phyloP scores from a whole-genome alignment of 2,888 invertebrate species.

The Cheilosia vernalis region DNA sequence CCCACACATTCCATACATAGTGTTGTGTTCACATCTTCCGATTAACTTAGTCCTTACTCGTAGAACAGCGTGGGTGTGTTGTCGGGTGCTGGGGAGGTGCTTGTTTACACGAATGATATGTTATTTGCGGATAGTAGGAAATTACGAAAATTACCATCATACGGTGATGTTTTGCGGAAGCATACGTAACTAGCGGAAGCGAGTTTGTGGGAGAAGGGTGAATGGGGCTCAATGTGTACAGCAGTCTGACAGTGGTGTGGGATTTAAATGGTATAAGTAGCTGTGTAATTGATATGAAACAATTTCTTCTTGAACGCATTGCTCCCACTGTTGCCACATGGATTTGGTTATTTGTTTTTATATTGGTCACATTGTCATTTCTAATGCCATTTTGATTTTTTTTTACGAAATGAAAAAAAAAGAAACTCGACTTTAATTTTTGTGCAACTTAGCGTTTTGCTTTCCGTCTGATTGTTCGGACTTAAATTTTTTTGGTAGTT shows the following conservation, averaged over 20 bases:
- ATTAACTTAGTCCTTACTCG: conserved; percentile 22
- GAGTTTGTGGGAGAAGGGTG: not conserved
- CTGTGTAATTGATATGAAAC: too few species aligned
- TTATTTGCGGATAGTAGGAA: conserved; percentile 4
- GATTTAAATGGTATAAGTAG: too few species aligned
- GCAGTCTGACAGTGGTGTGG: not conserved
- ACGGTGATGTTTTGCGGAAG: conserved; percentile 1
- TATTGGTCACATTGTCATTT: too few species aligned
- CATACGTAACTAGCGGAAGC: not conserved
- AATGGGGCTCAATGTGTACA: not conserved
- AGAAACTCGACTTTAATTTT: too few species aligned
- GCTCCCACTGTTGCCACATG: too few species aligned
- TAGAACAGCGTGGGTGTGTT: not conserved
- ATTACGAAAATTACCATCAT: conserved; percentile 21
- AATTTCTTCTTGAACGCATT: too few species aligned
- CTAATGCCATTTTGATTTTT: too few species aligned
- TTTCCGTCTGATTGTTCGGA: too few species aligned
- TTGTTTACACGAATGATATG: conserved; percentile 29
- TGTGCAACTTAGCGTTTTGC: too few species aligned
- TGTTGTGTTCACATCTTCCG: not conserved
- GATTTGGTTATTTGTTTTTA: too few species aligned
- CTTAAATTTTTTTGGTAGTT: too few species aligned
- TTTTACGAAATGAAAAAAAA: too few species aligned
- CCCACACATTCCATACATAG: not conserved
- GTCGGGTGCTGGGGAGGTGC: not conserved